Base-by-base conservation (phyloP, 2,888 invertebrate species). In the Tenthredo distinguenda region DNA sequence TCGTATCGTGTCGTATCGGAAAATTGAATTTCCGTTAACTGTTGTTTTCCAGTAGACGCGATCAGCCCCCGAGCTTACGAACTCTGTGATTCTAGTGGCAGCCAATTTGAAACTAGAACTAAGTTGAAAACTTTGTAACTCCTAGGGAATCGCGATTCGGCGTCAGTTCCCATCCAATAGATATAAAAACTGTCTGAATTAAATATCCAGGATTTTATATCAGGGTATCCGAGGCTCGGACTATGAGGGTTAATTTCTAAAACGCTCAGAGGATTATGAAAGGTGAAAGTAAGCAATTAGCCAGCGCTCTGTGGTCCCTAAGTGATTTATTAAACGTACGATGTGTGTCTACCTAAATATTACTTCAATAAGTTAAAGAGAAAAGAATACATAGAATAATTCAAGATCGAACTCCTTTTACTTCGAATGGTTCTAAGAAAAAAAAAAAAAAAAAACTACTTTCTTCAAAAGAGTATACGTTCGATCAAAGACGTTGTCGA, bases 281-380 rank as follows among this genome's bases (percentile, higher is more conserved):
- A 76, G 47, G 12, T 76, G 47, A 76, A 76, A 76, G 47, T 43
- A 76, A 76, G 76, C 76, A 76, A 76, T 76, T 76, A 76, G 76
- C 21, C 21, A 26, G 31, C 4, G 47, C 76, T 76, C 76, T 18
- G 15, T 31, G 47, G 26, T 76, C n/a, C 47, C 31, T 10, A 47
- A 26, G 15, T 76, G 15, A 76, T 76, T 76, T 47, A 47, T 76
- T 47, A 43, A 76, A 76, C 71, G 3, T n/a, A 37, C 40, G 18
- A 40, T 34, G 2, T 72, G 5, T 62, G 15, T 47, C 58, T 12
- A 62, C 26, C 62, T 26, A 26, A 62, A 62, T 62, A 62, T 62
- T 26, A 26, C 26, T 26, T 9, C 21, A 10, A 26, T 26, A 12
- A 62, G 7, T 62, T 26, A 10, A 12, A 62, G 7, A 55, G n/a